phyloP scores from a whole-genome alignment of 2,113 vertebrate genomes.

The Dasyurus viverrinus region DNA sequence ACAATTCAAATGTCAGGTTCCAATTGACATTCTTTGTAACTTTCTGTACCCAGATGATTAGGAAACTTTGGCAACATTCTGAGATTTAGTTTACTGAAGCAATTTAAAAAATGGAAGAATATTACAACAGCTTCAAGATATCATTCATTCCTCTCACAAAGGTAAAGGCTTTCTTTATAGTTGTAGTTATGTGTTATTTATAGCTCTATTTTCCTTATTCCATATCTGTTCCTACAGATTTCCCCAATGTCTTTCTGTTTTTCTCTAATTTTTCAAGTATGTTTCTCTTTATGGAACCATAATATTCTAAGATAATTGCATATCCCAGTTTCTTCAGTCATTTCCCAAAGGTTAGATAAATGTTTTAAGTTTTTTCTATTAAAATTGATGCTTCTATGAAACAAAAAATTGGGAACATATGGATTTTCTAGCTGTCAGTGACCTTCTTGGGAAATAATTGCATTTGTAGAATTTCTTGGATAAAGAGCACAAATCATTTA shows the following conservation, averaged over 20 bases:
- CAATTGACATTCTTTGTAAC: neutral
- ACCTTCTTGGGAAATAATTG: neutral
- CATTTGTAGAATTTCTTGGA: neutral
- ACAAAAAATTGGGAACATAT: neutral
- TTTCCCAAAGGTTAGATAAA: neutral
- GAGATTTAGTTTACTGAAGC: neutral
- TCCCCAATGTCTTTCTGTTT: neutral
- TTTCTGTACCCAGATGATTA: neutral
- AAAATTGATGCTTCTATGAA: neutral
- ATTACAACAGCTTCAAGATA: neutral
- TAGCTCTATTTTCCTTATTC: neutral
- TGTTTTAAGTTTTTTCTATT: neutral
- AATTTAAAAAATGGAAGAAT: neutral
- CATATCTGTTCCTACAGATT: neutral
- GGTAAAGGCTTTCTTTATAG: neutral
- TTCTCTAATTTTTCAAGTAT: neutral
- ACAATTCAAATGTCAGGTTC: neutral
- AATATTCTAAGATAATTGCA: neutral
- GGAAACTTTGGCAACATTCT: neutral
- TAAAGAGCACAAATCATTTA: neutral
- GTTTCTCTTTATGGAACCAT: neutral
- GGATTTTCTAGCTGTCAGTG: neutral
- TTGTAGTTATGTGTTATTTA: neutral
- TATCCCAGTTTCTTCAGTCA: neutral
- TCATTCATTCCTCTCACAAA: neutral